phyloP scores from a whole-genome alignment of 2,888 invertebrate species.

The Odontocolon sp. region DNA sequence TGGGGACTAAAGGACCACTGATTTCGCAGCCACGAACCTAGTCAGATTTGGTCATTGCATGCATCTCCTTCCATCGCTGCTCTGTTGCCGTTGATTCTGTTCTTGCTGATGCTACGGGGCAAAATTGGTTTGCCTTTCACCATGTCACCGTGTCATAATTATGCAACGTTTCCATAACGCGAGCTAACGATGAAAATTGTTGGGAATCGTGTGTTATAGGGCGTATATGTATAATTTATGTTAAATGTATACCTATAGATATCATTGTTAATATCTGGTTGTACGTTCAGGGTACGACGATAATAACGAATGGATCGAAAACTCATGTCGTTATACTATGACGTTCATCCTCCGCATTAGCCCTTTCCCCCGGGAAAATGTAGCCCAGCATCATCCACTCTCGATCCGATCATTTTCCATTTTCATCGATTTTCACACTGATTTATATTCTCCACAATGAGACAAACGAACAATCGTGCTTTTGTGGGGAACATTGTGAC shows the following conservation, averaged over 20 bases:
- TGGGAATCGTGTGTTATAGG: constrained; percentile 35
- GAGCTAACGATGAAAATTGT: constrained; percentile 51
- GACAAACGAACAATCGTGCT: constrained; percentile 3
- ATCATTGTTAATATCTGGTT: constrained; percentile 41
- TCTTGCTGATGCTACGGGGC: too few species aligned
- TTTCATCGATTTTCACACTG: constrained; percentile 56
- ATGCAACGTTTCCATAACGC: constrained; percentile 48
- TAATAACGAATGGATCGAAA: constrained; percentile 56
- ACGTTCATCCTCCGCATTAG: background rate
- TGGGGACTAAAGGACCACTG: constrained; percentile 6
- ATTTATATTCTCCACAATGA: constrained; percentile 51
- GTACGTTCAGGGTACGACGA: constrained; percentile 19
- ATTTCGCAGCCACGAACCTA: constrained; percentile 24
- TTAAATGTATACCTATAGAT: constrained; percentile 13
- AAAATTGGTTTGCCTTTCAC: constrained; percentile 9
- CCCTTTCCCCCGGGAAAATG: constrained; percentile 5
- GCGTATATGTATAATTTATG: constrained; percentile 1
- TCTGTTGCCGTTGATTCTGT: constrained; percentile 1
- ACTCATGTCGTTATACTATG: constrained; percentile 37
- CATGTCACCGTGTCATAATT: constrained; percentile 52
- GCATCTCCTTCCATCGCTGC: constrained; percentile 15
- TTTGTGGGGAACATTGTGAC: constrained; percentile 29
- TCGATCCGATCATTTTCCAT: constrained; percentile 51
- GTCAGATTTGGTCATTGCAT: constrained; percentile 32
- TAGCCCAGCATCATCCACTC: constrained; percentile 32